A percentile compares a stretch with the other conserved stretches of the same genome.
Conservation (phyloP, 1,140 invertebrate genomes). For the Notospermus geniculatus region DNA sequence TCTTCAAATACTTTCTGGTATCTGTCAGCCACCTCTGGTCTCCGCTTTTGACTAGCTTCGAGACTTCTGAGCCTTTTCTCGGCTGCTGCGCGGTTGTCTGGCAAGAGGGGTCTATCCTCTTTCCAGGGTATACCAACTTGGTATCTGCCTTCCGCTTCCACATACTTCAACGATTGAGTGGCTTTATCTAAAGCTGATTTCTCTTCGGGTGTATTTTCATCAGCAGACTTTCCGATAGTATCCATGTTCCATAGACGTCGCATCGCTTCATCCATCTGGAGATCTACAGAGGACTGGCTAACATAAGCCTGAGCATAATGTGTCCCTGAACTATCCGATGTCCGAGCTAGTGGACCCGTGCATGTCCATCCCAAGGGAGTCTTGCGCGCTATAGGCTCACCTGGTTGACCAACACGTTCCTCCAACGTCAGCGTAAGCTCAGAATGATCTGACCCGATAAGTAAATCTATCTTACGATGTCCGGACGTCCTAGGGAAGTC, state of each 20-base stretch:
- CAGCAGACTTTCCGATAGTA: neutral
- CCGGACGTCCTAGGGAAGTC: neutral
- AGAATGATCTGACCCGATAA: neutral
- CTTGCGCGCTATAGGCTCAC: neutral
- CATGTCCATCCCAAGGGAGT: conserved; percentile 1
- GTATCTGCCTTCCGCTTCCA: neutral
- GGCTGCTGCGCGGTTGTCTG: neutral
- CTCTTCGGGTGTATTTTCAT: neutral
- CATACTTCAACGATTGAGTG: neutral
- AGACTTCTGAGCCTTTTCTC: too few species aligned
- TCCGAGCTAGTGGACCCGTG: neutral
- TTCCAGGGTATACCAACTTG: conserved; percentile 4
- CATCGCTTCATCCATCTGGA: neutral
- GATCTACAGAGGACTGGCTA: neutral
- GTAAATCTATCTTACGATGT: neutral
- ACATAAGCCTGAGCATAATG: neutral
- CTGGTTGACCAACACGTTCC: neutral
- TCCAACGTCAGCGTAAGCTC: neutral
- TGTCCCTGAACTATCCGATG: neutral
- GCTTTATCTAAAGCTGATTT: neutral
- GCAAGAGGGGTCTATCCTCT: neutral
- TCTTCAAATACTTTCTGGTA: neutral
- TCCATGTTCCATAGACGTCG: neutral
- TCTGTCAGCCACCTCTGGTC: too few species aligned
- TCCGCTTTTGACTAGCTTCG: too few species aligned